These are phyloP conservation scores for Bimastos eiseni DNA, from an alignment of 2,888 invertebrate species.

Conservation along the genomic window DNA sequence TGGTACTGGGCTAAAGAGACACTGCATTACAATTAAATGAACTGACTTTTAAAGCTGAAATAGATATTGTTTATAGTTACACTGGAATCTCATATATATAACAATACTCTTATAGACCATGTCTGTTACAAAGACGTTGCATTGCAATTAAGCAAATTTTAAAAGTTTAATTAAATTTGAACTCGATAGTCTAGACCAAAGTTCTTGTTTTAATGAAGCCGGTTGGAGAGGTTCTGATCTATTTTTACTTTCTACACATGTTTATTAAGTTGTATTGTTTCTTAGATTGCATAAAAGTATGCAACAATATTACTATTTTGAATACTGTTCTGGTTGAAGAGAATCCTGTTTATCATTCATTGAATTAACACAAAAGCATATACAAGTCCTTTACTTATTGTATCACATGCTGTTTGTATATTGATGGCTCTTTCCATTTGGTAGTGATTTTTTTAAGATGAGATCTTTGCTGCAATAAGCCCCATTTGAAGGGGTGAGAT, in stretches of 20 bases:
- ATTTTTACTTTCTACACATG: background rate
- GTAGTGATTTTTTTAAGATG: background rate
- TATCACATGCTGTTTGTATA: background rate
- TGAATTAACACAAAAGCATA: background rate
- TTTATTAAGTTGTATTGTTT: background rate
- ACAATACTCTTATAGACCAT: background rate
- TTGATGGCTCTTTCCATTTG: background rate
- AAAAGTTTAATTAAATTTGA: background rate
- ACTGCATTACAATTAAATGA: background rate
- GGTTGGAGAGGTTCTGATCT: background rate
- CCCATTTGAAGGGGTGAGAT: background rate
- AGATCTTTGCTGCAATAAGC: background rate
- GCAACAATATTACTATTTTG: background rate
- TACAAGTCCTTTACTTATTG: no score
- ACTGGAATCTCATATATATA: background rate
- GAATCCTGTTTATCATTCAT: background rate
- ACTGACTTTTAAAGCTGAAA: background rate
- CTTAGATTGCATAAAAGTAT: background rate
- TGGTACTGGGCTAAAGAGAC: background rate
- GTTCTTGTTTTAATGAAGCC: background rate
- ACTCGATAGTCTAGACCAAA: background rate
- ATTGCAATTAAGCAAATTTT: background rate
- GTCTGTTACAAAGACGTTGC: background rate
- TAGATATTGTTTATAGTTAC: background rate
- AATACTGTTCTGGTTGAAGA: background rate